Evolutionary conservation across 2,888 invertebrate genomes (phyloP), one percentile per base, ranked within the genome.

Genomic region (Stenodema calcarata): DNA sequence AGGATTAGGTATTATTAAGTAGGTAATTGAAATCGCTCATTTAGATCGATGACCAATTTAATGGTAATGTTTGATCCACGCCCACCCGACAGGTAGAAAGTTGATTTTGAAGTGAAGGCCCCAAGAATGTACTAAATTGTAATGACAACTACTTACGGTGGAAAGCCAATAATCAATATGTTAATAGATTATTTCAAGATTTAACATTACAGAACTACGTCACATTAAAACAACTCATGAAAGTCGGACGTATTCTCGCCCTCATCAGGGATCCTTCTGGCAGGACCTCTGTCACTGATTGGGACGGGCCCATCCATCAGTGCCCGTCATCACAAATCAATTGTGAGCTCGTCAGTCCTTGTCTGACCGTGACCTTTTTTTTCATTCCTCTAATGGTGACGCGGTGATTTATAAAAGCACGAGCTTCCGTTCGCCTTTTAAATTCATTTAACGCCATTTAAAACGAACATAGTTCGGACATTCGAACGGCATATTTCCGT

Each of bases 271-370:
- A 62, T 23, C 1, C 23, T 23, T 23, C 62, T 27, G 27, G 62
- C 62, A 62, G 62, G 62, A 62, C 23, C 62, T 16, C n/a, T 62
- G 62, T 62, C 62, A 62, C 23, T 62, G 62, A 62, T 62, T 62
- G 62, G 62, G 62, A 23, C 23, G 62, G 35, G 23, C 23, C 27
- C 62, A 62, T 62, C 62, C 62, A 62, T 62, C 62, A 62, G 23
- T 9, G 62, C 62, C 62, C 62, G 62, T 62, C 62, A 62, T 62
- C 62, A 62, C 62, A 62, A 23, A 62, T 62, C 62, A 62, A 62
- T 62, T 62, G 62, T 62, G 62, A 62, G 62, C 62, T 62, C 62
- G 62, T 62, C 62, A 62, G 62, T 62, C 62, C 62, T 62, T 62
- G 62, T 62, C 62, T 23, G 62, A 62, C 27, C 62, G 23, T 23